Evolutionary conservation across 35 echinoderm and acorn worm genomes (phyloP).

Genomic region (Diadema setosum): DNA sequence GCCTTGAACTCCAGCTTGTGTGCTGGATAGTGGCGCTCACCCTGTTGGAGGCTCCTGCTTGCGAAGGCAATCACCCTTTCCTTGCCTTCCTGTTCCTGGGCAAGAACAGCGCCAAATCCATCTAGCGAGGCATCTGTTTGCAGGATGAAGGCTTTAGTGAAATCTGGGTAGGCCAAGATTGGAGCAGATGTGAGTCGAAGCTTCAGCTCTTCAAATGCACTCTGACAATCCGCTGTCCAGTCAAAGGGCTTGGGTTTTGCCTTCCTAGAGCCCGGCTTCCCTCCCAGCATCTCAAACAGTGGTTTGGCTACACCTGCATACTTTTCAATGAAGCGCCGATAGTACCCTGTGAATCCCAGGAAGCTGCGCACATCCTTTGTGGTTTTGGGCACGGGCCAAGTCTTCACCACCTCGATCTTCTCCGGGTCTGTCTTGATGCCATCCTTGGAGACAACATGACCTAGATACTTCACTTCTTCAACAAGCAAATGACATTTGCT

Average conservation of each 20-base stretch:
- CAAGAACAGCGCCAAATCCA: constrained; percentile 25
- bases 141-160: not conserved
- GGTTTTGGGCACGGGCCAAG: constrained; percentile 16
- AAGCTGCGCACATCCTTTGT: constrained; percentile 19
- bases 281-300: not conserved
- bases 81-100: not conserved
- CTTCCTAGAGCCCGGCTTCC: not conserved
- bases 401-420: constrained; percentile 19
- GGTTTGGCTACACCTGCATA: constrained; percentile 20
- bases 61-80: not conserved
- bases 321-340: constrained; percentile 25
- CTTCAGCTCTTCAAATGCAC: constrained; percentile 29
- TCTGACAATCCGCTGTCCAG: not conserved
- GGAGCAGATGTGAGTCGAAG: not conserved
- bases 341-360: constrained; percentile 32
- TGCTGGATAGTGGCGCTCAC: not conserved
- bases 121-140: constrained; percentile 3
- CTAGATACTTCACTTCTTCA: constrained; percentile 23
- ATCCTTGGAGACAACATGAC: constrained; percentile 25
- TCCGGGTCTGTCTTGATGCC: constrained; percentile 6
- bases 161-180: constrained; percentile 3
- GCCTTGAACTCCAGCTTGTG: constrained; percentile 41
- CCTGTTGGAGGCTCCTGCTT: not conserved
- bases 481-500: too few relatives aligned
- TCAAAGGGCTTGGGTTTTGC: not conserved